A percentile compares a stretch with the other conserved stretches of the same genome.
phyloP scores from a whole-genome alignment of 2,888 invertebrate species.

The Cerastis leucographa region DNA sequence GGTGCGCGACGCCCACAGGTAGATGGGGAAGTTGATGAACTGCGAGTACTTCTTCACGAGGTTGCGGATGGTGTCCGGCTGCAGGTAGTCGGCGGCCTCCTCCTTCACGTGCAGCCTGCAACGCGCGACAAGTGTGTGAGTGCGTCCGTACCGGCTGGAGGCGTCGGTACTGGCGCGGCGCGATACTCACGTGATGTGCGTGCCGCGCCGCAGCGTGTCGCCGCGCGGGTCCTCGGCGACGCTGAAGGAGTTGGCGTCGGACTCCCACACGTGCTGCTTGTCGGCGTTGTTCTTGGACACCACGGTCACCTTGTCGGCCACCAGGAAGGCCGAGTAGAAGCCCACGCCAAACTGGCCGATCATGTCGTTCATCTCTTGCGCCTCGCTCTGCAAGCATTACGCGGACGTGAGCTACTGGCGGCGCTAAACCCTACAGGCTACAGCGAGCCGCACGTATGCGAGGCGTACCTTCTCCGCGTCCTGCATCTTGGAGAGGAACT shows the following conservation, averaged over 20 bases:
- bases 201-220: constrained; percentile 96
- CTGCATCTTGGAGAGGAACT: constrained; percentile 98
- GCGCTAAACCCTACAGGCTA: neutral
- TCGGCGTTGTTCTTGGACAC: constrained; percentile 98
- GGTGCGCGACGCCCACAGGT: constrained; percentile 95
- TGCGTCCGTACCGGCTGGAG: constrained; percentile 86
- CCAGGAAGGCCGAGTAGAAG: constrained; percentile 99
- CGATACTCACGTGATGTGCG: constrained; percentile 93
- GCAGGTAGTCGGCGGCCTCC: constrained; percentile 98
- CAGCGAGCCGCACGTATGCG: neutral
- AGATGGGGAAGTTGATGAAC: constrained; percentile 99
- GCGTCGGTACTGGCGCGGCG: constrained; percentile 71
- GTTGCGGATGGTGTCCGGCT: constrained; percentile 96
- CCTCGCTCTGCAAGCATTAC: constrained; percentile 75
- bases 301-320: constrained; percentile 98
- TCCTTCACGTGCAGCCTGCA: constrained; percentile 97
- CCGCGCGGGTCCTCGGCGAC: constrained; percentile 98
- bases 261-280: constrained; percentile 99
- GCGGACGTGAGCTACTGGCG: neutral
- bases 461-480: constrained; percentile 87
- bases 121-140: neutral
- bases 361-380: constrained; percentile 97
- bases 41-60: constrained; percentile 99
- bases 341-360: constrained; percentile 99
- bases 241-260: constrained; percentile 97